Evolutionary conservation across 1,140 invertebrate genomes (phyloP).

Genomic region (Gryllus bimaculatus): DNA sequence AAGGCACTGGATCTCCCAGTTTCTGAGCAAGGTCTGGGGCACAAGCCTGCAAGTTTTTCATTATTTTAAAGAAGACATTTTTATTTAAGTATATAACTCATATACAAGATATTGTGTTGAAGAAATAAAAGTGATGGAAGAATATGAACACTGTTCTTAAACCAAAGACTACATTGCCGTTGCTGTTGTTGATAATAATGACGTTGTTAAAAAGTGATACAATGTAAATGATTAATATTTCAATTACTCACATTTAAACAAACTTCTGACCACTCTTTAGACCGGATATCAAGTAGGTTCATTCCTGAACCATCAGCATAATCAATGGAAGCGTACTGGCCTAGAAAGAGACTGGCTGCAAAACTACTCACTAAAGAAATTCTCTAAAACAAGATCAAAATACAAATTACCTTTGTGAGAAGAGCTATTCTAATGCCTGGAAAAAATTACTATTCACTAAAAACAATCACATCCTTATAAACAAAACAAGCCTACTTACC

Average conservation of each 20-base stretch:
- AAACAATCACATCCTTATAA: neutral
- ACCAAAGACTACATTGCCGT: too few species aligned
- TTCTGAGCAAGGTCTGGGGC: constrained; percentile 55
- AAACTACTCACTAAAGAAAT: constrained; percentile 93
- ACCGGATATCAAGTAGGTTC: constrained; percentile 84
- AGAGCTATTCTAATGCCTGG: too few species aligned
- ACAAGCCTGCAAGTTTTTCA: constrained; percentile 41
- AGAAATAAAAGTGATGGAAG: too few species aligned
- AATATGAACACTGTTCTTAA: too few species aligned
- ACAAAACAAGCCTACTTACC: constrained; percentile 35
- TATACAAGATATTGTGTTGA: too few species aligned
- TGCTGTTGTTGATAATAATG: too few species aligned
- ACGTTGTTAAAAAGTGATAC: too few species aligned
- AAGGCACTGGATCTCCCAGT: constrained; percentile 61
- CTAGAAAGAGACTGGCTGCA: constrained; percentile 78
- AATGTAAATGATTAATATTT: too few species aligned
- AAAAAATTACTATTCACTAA: neutral
- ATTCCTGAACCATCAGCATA: constrained; percentile 89
- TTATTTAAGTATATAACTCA: too few species aligned
- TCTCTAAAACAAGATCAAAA: constrained; percentile 45
- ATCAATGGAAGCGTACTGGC: constrained; percentile 83
- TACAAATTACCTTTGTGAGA: neutral
- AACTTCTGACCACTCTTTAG: constrained; percentile 68
- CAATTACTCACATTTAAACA: constrained; percentile 23
- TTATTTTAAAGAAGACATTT: too few species aligned